phyloP scores from a whole-genome alignment of 2,797 vertebrate species.

The Eupleurogrammus muticus region DNA sequence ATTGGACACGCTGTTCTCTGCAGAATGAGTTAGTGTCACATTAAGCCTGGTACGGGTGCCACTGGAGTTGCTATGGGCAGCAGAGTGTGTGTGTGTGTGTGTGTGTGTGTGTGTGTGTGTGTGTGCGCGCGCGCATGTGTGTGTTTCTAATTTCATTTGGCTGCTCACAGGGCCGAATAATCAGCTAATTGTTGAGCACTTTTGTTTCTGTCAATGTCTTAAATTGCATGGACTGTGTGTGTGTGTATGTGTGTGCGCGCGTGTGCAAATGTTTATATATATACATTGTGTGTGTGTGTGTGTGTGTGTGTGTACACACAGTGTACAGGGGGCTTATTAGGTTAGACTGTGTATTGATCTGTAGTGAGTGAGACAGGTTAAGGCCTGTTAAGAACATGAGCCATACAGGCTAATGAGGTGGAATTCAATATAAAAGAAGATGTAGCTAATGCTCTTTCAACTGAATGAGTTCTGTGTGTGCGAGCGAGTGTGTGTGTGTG shows the following conservation, averaged over 20 bases:
- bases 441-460: constrained; percentile 69
- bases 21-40: constrained; percentile 83
- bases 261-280: constrained; percentile 36
- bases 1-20: constrained; percentile 73
- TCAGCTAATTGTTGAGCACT: constrained; percentile 82
- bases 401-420: constrained; percentile 76
- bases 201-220: constrained; percentile 76
- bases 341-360: constrained; percentile 80
- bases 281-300: no score
- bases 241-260: constrained; percentile 30
- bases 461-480: constrained; percentile 54
- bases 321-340: constrained; percentile 70
- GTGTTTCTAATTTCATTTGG: constrained; percentile 80
- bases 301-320: constrained; percentile 33
- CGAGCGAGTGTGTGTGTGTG: constrained; percentile 33
- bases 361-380: constrained; percentile 75
- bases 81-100: constrained; percentile 45
- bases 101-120: constrained; percentile 32
- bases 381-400: constrained; percentile 82
- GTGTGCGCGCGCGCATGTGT: no score
- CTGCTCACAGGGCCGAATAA: constrained; percentile 79
- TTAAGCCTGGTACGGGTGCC: constrained; percentile 75
- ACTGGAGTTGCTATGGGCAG: constrained; percentile 81
- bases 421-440: constrained; percentile 81
- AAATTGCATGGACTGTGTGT: constrained; percentile 59